Conservation (phyloP, 2,888 invertebrate species). For the Rapana venosa region DNA sequence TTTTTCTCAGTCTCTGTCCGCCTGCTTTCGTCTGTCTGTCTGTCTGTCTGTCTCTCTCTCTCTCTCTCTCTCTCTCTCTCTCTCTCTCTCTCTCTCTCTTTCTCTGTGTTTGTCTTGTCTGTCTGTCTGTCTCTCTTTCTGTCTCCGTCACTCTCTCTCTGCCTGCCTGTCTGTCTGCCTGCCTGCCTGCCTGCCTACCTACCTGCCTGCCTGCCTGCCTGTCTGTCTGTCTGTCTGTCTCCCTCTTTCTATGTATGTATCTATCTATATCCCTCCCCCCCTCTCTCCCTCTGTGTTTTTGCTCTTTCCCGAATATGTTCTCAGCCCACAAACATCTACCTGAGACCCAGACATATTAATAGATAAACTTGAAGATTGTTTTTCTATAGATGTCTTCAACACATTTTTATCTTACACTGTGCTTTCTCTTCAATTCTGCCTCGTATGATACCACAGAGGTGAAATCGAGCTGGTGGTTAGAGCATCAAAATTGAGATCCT, state of each 20-base stretch:
- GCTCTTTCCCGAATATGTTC: too few species aligned
- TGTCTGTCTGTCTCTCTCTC: background rate
- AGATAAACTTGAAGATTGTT: too few species aligned
- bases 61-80: background rate
- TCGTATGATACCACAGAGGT: too few species aligned
- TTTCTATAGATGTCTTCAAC: too few species aligned
- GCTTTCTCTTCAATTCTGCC: too few species aligned
- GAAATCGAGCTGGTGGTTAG: too few species aligned
- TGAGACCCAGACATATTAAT: too few species aligned
- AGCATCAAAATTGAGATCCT: too few species aligned
- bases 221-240: background rate
- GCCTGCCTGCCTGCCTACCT: background rate
- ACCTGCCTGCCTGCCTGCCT: background rate
- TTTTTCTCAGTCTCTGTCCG: background rate
- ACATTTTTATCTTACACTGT: too few species aligned
- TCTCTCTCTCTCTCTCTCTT: background rate
- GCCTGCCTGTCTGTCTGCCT: background rate
- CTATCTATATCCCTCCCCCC: background rate
- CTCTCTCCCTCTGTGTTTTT: too few species aligned
- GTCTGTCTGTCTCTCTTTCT: background rate
- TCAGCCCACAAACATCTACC: too few species aligned
- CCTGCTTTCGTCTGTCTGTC: background rate
- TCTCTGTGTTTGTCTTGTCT: background rate
- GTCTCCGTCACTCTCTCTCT: background rate
- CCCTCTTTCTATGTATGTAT: background rate